Conservation (phyloP, 1,140 invertebrate genomes). For the Meteorus sp. region DNA sequence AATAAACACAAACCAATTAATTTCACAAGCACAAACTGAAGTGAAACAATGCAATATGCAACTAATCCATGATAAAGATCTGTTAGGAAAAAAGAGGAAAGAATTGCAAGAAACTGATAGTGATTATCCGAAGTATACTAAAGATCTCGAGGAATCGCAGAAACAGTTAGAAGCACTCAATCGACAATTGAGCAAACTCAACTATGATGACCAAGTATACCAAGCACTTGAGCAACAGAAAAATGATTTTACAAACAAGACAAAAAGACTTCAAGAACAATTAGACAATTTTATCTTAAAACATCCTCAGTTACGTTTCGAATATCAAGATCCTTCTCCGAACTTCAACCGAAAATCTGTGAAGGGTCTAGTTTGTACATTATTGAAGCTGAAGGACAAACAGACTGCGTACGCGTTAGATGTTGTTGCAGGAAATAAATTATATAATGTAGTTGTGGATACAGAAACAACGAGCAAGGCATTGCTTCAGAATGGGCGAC, state of each 20-base stretch:
- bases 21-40: constrained; percentile 78
- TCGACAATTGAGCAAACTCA: constrained; percentile 63
- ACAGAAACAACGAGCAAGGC: constrained; percentile 82
- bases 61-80: constrained; percentile 69
- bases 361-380: constrained; percentile 74
- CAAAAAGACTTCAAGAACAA: constrained; percentile 60
- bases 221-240: constrained; percentile 63
- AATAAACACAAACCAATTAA: constrained; percentile 76
- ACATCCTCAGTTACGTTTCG: constrained; percentile 72
- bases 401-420: constrained; percentile 80
- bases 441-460: constrained; percentile 92
- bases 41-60: constrained; percentile 79
- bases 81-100: constrained; percentile 69
- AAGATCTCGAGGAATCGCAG: constrained; percentile 65
- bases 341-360: constrained; percentile 80
- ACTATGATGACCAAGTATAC: constrained; percentile 70
- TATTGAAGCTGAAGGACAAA: constrained; percentile 78
- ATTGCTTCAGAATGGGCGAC: constrained; percentile 79
- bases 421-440: constrained; percentile 81
- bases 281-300: constrained; percentile 66
- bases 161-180: constrained; percentile 65
- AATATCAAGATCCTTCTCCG: constrained; percentile 74
- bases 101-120: constrained; percentile 73
- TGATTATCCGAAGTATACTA: constrained; percentile 73
- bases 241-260: constrained; percentile 59